These are phyloP conservation scores for Incurvaria masculella DNA, from an alignment of 2,888 invertebrate species.

Conservation along the genomic window DNA sequence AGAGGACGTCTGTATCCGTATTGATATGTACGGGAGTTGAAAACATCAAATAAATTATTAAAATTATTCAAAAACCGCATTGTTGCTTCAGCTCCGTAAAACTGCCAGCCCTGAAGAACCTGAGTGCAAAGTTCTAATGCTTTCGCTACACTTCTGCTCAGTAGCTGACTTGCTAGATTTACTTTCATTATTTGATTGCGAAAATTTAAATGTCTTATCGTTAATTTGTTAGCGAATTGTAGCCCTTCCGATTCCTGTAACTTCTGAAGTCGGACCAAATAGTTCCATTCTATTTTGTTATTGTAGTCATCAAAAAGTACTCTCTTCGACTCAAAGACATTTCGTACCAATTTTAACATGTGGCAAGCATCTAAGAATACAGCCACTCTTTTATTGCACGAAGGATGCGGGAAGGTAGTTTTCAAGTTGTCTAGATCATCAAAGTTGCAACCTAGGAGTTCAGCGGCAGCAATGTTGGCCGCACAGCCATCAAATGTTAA, in stretches of 20 bases:
- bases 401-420: conserved; percentile 3
- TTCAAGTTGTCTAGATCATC: conserved; percentile 2
- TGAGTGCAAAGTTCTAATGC: conserved; percentile 5
- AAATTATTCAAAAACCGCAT: conserved; percentile 1
- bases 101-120: conserved; percentile 1
- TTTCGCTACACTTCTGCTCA: conserved; percentile 9
- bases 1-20: conserved; percentile 3
- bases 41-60: conserved; percentile 8
- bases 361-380: conserved; percentile 10
- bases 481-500: conserved; percentile 8
- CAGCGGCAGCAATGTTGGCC: conserved; percentile 5
- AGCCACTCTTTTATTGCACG: conserved; percentile 1
- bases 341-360: conserved; percentile 10
- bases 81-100: conserved; percentile 2
- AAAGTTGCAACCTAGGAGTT: conserved; percentile 5
- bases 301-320: conserved; percentile 3
- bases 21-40: conserved; percentile 4
- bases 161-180: conserved; percentile 7
- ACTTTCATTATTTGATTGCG: conserved; percentile 9
- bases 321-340: conserved; percentile 7
- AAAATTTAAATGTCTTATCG: conserved; percentile 1
- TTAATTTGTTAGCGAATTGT: conserved; percentile 5
- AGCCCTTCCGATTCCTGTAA: conserved; percentile 5
- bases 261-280: conserved; percentile 2
- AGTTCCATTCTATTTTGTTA: conserved; percentile 2